These are phyloP conservation scores for Hydrotaea diabolus DNA, from an alignment of 2,888 invertebrate species.

Conservation along the genomic window DNA sequence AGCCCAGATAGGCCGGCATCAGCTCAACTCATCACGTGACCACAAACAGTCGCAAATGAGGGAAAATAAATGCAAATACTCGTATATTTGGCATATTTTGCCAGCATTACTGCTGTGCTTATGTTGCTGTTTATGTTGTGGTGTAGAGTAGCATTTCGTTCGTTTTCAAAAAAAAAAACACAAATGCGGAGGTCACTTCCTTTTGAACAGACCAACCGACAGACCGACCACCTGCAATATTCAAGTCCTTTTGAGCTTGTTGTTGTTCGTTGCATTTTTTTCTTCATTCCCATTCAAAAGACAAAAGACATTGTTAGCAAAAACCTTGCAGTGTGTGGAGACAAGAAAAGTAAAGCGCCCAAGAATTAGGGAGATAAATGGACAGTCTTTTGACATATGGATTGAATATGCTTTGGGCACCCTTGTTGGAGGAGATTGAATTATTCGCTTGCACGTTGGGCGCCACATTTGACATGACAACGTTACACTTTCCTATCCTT, in stretches of 20 bases:
- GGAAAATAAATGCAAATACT: not conserved
- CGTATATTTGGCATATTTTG: constrained; percentile 15
- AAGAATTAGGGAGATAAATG: too few species aligned
- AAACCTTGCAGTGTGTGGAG: constrained; percentile 16
- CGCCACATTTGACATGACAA: too few species aligned
- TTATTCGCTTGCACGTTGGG: too few species aligned
- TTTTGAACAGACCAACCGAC: too few species aligned
- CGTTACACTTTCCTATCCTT: too few species aligned
- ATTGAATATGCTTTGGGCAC: too few species aligned
- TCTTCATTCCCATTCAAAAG: not conserved
- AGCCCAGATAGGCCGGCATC: not conserved
- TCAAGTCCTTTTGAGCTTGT: not conserved
- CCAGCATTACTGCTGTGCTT: not conserved
- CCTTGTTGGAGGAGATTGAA: too few species aligned
- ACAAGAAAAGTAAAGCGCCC: too few species aligned
- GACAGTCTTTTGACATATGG: too few species aligned
- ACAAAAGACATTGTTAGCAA: constrained; percentile 29
- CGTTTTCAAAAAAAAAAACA: too few species aligned
- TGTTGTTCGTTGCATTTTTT: not conserved
- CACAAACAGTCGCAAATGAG: constrained; percentile 5
- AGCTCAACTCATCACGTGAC: constrained; percentile 17
- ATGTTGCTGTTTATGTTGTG: not conserved
- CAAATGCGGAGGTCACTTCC: too few species aligned
- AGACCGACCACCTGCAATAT: not conserved
- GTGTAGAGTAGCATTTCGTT: not conserved